Evolutionary conservation across 2,888 invertebrate species (phyloP).

Genomic region (Platycheirus rosarum): DNA sequence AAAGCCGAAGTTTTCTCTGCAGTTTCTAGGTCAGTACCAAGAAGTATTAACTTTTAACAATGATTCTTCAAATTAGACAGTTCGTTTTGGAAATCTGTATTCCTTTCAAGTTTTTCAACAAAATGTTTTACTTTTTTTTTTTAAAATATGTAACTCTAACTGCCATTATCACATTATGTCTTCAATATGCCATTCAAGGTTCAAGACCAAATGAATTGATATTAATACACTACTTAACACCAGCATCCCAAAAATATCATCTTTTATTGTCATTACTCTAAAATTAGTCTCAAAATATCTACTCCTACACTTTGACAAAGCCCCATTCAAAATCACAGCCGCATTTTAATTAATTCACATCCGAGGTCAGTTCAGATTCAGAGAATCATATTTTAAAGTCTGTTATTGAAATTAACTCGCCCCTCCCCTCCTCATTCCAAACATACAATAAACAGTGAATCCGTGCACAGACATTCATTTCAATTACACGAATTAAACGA

Average conservation of each 20-base stretch:
- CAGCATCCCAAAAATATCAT: constrained; percentile 17
- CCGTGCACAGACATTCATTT: constrained; percentile 41
- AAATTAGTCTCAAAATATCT: constrained; percentile 14
- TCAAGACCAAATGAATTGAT: constrained; percentile 10
- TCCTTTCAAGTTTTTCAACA: too few species aligned
- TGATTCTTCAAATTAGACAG: too few species aligned
- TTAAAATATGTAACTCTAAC: too few species aligned
- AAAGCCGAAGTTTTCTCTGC: too few species aligned
- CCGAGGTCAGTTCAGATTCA: constrained; percentile 38
- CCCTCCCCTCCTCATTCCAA: not conserved
- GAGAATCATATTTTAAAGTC: constrained; percentile 5
- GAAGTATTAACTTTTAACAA: too few species aligned
- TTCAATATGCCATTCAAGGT: too few species aligned
- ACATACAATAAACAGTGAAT: not conserved
- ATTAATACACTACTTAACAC: not conserved
- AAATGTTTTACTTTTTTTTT: too few species aligned
- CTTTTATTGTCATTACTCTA: constrained; percentile 5
- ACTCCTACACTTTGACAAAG: constrained; percentile 27
- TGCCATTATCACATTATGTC: too few species aligned
- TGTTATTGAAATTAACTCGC: constrained; percentile 26
- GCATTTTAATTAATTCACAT: constrained; percentile 38
- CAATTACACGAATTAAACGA: constrained; percentile 61
- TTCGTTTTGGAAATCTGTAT: too few species aligned
- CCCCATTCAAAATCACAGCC: constrained; percentile 23
- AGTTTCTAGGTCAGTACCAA: too few species aligned